phyloP scores from a whole-genome alignment of 1,140 invertebrate species.

The Campodea augens region DNA sequence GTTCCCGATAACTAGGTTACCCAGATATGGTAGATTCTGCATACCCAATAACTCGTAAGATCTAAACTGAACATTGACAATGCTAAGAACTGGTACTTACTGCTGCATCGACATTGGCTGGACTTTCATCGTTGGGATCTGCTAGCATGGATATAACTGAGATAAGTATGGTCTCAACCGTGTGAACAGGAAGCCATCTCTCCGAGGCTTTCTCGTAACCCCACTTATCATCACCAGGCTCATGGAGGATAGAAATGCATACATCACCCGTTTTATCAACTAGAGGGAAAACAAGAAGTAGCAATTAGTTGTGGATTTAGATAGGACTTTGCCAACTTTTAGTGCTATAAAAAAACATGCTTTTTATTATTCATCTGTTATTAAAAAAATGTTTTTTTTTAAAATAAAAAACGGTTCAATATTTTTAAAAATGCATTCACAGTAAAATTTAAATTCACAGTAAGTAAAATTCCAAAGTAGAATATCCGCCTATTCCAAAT shows the following conservation, averaged over 20 bases:
- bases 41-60: no score
- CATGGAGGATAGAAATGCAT: conserved; percentile 98
- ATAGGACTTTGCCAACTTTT: no score
- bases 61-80: conserved; percentile 5
- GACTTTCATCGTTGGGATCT: conserved; percentile 98
- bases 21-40: no score
- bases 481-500: no score
- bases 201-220: conserved; percentile 98
- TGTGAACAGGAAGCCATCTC: conserved; percentile 96
- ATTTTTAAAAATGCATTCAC: no score
- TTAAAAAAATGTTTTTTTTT: no score
- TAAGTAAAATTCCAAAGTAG: no score
- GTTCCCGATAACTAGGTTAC: no score
- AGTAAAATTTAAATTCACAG: no score
- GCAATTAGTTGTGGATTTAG: not conserved
- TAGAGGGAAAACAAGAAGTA: conserved; percentile 23
- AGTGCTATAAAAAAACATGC: no score
- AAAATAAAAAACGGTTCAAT: no score
- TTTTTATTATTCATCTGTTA: no score
- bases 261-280: conserved; percentile 98
- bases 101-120: conserved; percentile 98
- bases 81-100: conserved; percentile 37
- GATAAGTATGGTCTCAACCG: conserved; percentile 97
- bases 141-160: conserved; percentile 99
- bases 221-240: conserved; percentile 98